A percentile compares a stretch with the other conserved stretches of the same genome.
Evolutionary conservation across 2,888 invertebrate species (phyloP).

Genomic region (Perdita meconis): DNA sequence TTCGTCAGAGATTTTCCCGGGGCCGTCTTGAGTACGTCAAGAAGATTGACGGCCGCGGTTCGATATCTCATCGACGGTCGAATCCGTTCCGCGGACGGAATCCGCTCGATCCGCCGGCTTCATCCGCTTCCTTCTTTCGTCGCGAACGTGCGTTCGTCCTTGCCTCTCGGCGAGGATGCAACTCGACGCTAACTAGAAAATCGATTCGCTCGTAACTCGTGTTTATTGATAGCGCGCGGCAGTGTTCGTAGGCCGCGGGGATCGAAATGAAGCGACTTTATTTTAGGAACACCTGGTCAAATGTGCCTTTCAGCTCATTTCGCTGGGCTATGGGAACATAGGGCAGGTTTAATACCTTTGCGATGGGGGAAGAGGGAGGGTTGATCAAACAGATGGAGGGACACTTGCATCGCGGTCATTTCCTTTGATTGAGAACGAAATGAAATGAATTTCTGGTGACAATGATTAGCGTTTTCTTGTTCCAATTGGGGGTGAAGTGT

Average conservation of each 20-base stretch:
- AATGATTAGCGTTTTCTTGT: too few relatives aligned
- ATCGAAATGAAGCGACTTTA: conserved; percentile 33
- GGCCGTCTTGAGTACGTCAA: conserved; percentile 65
- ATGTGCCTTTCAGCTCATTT: conserved; percentile 41
- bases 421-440: too few relatives aligned
- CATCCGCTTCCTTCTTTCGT: background rate
- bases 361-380: background rate
- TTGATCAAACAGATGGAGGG: background rate
- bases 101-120: background rate
- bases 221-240: conserved; percentile 46
- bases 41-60: conserved; percentile 55
- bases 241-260: background rate
- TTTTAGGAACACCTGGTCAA: conserved; percentile 34
- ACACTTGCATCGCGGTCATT: background rate
- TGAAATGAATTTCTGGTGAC: too few relatives aligned
- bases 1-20: conserved; percentile 75
- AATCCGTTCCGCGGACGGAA: conserved; percentile 9
- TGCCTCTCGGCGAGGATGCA: conserved; percentile 33
- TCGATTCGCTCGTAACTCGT: conserved; percentile 54
- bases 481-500: too few relatives aligned
- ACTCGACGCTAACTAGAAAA: conserved; percentile 45
- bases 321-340: conserved; percentile 33
- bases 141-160: conserved; percentile 19
- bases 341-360: conserved; percentile 10
- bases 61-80: conserved; percentile 52